Base-by-base conservation (phyloP, 53 echinoderm and acorn worm genomes). In the Mesocentrotus franciscanus region DNA sequence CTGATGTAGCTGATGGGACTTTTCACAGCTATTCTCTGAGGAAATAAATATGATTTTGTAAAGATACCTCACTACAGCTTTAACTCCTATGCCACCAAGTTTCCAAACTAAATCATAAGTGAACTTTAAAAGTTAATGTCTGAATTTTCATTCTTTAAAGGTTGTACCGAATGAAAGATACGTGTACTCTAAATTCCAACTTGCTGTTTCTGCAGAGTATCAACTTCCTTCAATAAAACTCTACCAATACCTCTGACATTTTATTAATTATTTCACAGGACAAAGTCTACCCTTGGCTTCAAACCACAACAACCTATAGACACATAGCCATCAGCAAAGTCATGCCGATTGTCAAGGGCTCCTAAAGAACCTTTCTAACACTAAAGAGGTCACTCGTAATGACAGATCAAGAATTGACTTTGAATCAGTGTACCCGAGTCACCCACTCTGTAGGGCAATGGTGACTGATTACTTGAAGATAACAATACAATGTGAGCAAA, bases 331-430 rank as follows among this genome's bases (percentile, higher is more conserved):
- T 30, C 30, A 30, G 75, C 29, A 75, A 75, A 33, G 75, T 75
- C 76, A 39, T 55, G 55, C 14, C 24, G 84, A 84, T 49, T 49
- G 84, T 49, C 39, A 84, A 55, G 42, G 24, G 12, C 84, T 84
- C 16, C 55, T 55, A 18, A 55, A 42, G 84, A 84, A 79, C 39
- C 84, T 22, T 84, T 84, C 22, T 84, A 10, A 16, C 34, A 4
- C 78, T 78, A 84, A 84, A 84, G 84, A 84, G 84, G 84, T 84
- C 84, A 84, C 55, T 49, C 55, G 15, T 55, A 55, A 84, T 84
- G 84, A 84, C 42, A 84, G 42, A 84, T 84, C 84, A 84, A 79
- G 79, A 79, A 36, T 35, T 35, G 79, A 79, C 79, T 35, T 35
- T 79, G 79, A 79, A 84, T 18, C 22, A 84, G 42, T 84, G 49